Base-by-base conservation (phyloP, 2,888 invertebrate species). In the Meta bourneti region DNA sequence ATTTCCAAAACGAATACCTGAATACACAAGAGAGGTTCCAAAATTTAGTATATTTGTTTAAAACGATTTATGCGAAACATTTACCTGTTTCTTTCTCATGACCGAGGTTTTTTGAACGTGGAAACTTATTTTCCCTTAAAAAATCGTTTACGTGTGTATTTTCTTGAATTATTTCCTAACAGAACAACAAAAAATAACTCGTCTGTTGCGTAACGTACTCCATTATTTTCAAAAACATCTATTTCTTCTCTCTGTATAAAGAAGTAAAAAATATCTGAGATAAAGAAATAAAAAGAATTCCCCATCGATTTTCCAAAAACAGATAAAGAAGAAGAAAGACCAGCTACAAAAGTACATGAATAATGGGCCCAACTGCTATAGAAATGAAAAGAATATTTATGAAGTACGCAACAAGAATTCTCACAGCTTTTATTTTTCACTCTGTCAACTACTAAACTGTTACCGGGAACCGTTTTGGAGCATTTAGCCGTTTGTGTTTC, bases 191-290 rank as follows among this genome's bases (percentile, higher is more conserved):
- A 90, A 61, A 61, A 61, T 16, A 16, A 61, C 61, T 90, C 83
- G 89, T 78, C 83, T 83, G 89, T 84, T 79, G 77, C 61, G 49
- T 54, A 84, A 34, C 83, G 83, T 84, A 90, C 78, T 90, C 89
- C 84, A 90, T 90, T 90, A 90, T 90, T 90, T 90, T 90, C 89
- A 51, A 78, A 71, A 90, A 84, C 72, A 52, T 90, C 89, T 79
- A 48, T 90, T 90, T 84, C 84, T 83, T 70, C 34, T 54, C 69
- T 69, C n/a, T 88, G 48, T 48, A n/a, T 54, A 78, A 80, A 9
- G 51, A 89, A 89, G 70, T 51, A 75, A 34, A 34, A 34, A 16
- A 61, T 61, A 61, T 16, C 5, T 5, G 61, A 61, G 61, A 61
- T 61, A 61, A 61, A 61, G 16, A 61, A 61, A 61, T 61, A 61